Evolutionary conservation across 2,888 invertebrate genomes (phyloP).

Genomic region (Rhamnusium bicolor): DNA sequence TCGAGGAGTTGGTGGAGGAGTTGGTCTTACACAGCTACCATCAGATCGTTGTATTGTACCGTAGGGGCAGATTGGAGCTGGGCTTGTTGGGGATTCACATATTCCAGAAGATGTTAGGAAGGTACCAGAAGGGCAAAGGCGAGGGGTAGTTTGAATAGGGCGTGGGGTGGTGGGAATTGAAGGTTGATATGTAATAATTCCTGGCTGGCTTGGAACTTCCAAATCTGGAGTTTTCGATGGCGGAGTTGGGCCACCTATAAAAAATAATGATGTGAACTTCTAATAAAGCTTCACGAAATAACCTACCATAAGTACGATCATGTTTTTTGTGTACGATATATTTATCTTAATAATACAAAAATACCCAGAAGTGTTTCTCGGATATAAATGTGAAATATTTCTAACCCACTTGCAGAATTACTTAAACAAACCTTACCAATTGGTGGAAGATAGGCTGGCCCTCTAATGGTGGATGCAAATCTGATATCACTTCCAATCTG

Average conservation of each 20-base stretch:
- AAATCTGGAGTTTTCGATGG: constrained; percentile 14
- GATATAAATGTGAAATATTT: too few species aligned
- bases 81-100: constrained; percentile 38
- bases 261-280: too few species aligned
- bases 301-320: too few species aligned
- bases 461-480: constrained; percentile 65
- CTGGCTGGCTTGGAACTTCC: constrained; percentile 44
- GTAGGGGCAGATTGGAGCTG: constrained; percentile 39
- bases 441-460: constrained; percentile 69
- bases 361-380: too few species aligned
- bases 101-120: constrained; percentile 34
- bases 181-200: constrained; percentile 37
- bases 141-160: constrained; percentile 33
- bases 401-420: too few species aligned
- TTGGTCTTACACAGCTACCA: constrained; percentile 35
- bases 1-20: constrained; percentile 32
- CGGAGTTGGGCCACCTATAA: constrained; percentile 38
- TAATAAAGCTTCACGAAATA: too few species aligned
- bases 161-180: constrained; percentile 20
- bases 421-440: constrained; percentile 44
- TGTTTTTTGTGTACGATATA: too few species aligned
- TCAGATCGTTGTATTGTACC: constrained; percentile 31
- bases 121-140: constrained; percentile 49
- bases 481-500: constrained; percentile 64
- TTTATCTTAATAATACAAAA: too few species aligned